These are phyloP conservation scores for Rotaria macrura DNA, from an alignment of 2,888 invertebrate genomes.

Conservation along the genomic window DNA sequence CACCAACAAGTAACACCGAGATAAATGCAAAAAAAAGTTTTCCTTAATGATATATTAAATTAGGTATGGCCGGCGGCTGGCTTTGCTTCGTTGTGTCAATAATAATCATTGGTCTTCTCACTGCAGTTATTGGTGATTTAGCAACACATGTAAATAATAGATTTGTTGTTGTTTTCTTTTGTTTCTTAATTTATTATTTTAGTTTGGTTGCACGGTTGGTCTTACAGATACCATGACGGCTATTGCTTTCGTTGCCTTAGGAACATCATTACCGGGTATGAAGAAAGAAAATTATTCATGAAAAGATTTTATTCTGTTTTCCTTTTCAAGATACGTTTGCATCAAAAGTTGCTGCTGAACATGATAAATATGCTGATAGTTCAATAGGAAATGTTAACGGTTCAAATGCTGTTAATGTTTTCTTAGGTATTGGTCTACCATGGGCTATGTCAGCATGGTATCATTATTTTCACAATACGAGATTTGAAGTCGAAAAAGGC, in stretches of 20 bases:
- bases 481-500: constrained; percentile 56
- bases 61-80: constrained; percentile 74
- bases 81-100: constrained; percentile 86
- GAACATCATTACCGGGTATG: constrained; percentile 81
- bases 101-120: constrained; percentile 78
- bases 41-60: constrained; percentile 28
- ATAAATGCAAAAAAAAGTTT: background rate
- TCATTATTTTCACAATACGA: constrained; percentile 59
- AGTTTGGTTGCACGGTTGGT: constrained; percentile 87
- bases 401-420: constrained; percentile 97
- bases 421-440: constrained; percentile 93
- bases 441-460: constrained; percentile 94
- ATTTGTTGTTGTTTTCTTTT: background rate
- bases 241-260: constrained; percentile 89
- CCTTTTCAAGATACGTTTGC: constrained; percentile 77
- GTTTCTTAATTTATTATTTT: background rate
- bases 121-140: constrained; percentile 89
- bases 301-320: background rate
- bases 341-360: constrained; percentile 92
- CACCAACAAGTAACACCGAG: constrained; percentile 71
- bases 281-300: constrained; percentile 29
- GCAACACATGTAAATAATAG: constrained; percentile 62
- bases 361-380: constrained; percentile 93
- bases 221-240: constrained; percentile 93
- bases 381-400: constrained; percentile 92